Evolutionary conservation across 1,140 invertebrate genomes (phyloP).

Genomic region (Papilio polytes): DNA sequence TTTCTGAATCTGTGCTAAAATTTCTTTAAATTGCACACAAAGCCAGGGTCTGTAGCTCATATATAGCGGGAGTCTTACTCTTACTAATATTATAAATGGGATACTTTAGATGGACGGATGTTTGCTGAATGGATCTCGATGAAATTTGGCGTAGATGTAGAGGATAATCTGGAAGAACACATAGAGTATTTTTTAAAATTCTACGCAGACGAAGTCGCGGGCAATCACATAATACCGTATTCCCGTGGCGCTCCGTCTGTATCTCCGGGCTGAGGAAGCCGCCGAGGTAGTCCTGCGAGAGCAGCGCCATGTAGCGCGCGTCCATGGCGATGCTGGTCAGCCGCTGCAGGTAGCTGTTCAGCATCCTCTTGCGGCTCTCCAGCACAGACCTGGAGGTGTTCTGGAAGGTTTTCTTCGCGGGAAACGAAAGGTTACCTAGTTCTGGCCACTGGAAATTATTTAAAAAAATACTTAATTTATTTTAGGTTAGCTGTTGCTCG

Average conservation of each 20-base stretch:
- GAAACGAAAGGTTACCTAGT: conserved; percentile 92
- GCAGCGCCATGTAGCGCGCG: conserved; percentile 76
- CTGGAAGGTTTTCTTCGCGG: conserved; percentile 97
- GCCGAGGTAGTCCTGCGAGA: conserved; percentile 87
- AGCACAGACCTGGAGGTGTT: conserved; percentile 95
- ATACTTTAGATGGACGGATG: too few relatives aligned
- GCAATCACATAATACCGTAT: conserved; percentile 56
- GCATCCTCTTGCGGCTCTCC: conserved; percentile 92
- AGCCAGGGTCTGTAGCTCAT: too few relatives aligned
- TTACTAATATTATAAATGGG: too few relatives aligned
- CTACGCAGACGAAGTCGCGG: too few relatives aligned
- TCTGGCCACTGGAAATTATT: conserved; percentile 88
- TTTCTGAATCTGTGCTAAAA: too few relatives aligned
- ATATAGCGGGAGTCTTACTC: too few relatives aligned
- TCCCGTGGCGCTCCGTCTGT: conserved; percentile 88
- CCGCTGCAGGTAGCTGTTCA: conserved; percentile 92
- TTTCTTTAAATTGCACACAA: too few relatives aligned
- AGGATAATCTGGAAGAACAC: too few relatives aligned
- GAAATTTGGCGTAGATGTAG: too few relatives aligned
- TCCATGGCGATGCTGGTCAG: conserved; percentile 70
- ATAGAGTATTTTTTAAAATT: too few relatives aligned
- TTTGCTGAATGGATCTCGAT: too few relatives aligned
- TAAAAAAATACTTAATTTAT: background rate
- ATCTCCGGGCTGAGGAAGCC: conserved; percentile 92
- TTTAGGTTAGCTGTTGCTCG: too few relatives aligned